Base-by-base conservation (phyloP, 2,113 vertebrate genomes). In the Rattus rattus region DNA sequence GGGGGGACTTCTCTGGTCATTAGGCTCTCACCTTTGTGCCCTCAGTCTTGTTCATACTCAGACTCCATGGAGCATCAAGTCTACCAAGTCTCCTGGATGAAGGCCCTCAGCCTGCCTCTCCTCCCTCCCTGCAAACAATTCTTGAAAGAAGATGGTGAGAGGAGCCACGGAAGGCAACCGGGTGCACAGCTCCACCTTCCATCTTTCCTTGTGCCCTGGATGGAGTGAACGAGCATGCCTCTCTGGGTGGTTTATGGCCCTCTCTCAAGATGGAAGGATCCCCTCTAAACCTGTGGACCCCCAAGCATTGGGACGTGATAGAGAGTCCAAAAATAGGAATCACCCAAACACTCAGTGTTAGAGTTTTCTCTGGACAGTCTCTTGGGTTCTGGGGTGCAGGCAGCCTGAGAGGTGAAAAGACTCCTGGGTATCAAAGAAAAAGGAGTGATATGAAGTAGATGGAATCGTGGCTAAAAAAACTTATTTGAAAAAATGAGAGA, bases 251-350 rank as follows among this genome's bases (percentile, higher is more conserved):
- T 61, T 91, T 79, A 22, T 69, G 89, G 65, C 17, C 39, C 59
- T 86, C 28, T 76, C 39, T 80, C 16, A 20, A 76, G 43, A 96
- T 92, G 79, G 94, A 97, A 97, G 49, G 61, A 4, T 49, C 54
- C 87, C 59, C 11, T 43, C 65, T 70, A 73, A 83, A 85, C 69
- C 92, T 65, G 39, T 9, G 47, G 93, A 92, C 13, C 14, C 79
- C 11, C 67, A 26, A 89, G 93, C 24, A 52, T 12, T 73, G 39
- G 36, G 90, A 81, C 24, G 26, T n/a, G 26, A 26, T 54, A 24
- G 80, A 56, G 75, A 73, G 28, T 75, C 43, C 49, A 54, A 90
- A 80, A 65, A 13, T 20, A 90, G 72, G 28, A 86, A 83, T 69
- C 65, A 61, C 19, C 70, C 69, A n/a, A 76, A 89, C 20, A 43